Conservation (phyloP, 2,797 vertebrate species). For the Tapera naevia region DNA sequence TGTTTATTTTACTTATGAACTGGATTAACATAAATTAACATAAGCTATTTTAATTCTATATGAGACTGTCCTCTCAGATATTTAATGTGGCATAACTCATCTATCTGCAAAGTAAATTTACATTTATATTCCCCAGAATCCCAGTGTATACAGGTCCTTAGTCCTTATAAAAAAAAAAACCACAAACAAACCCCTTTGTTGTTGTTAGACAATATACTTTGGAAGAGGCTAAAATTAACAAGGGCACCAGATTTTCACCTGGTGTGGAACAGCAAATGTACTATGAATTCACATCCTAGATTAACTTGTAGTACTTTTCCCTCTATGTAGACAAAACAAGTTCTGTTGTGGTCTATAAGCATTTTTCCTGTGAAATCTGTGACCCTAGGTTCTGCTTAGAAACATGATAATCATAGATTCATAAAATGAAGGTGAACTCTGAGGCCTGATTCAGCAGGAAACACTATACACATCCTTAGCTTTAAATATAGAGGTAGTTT, state of each 20-base stretch:
- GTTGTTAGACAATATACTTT: neutral
- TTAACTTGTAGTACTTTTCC: neutral
- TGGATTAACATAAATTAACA: constrained; percentile 30
- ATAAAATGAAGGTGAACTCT: neutral
- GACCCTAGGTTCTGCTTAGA: neutral
- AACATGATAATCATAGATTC: neutral
- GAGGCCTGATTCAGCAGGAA: neutral
- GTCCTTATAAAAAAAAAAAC: neutral
- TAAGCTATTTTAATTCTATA: neutral
- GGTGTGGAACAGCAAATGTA: neutral
- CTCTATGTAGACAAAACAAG: neutral
- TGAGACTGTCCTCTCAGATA: neutral
- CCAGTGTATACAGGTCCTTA: neutral
- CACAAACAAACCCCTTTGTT: neutral
- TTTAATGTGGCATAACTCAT: neutral
- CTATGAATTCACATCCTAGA: neutral
- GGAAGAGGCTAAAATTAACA: neutral
- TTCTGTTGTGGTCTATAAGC: neutral
- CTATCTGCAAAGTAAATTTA: constrained; percentile 28
- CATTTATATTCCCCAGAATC: neutral
- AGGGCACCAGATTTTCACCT: neutral
- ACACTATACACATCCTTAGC: neutral
- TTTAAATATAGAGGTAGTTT: neutral
- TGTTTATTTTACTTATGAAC: constrained; percentile 25
- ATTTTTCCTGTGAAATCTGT: neutral